These are phyloP conservation scores for Terebella lapidaria DNA, from an alignment of 2,888 invertebrate genomes.

Conservation along the genomic window DNA sequence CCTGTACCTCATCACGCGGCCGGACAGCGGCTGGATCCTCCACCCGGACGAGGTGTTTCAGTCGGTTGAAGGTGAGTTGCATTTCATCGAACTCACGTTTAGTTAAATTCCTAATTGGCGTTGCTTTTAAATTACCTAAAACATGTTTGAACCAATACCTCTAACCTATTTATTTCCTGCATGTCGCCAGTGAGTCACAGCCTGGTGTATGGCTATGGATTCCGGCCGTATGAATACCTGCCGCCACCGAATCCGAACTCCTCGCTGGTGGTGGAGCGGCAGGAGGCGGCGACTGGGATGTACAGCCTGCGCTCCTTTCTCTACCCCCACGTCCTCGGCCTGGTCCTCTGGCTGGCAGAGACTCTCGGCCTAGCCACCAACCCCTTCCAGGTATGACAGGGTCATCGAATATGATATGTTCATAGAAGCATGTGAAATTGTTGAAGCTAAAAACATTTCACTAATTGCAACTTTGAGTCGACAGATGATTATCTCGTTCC, in stretches of 20 bases:
- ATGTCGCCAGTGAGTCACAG: slow-evolving; percentile 35
- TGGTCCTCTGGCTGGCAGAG: slow-evolving; percentile 21
- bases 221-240: slow-evolving; percentile 41
- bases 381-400: slow-evolving; percentile 32
- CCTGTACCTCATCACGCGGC: slow-evolving; percentile 28
- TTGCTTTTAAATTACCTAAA: no score
- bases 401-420: neutral
- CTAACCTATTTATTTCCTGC: neutral
- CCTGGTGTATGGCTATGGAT: slow-evolving; percentile 40
- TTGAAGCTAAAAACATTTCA: no score
- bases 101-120: no score
- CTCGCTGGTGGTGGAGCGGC: slow-evolving; percentile 6
- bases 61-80: slow-evolving; percentile 39
- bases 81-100: neutral
- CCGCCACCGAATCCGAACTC: slow-evolving; percentile 24
- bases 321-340: slow-evolving; percentile 29
- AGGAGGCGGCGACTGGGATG: slow-evolving; percentile 36
- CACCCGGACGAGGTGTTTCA: slow-evolving; percentile 46
- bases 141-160: no score
- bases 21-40: slow-evolving; percentile 38
- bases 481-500: neutral
- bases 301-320: slow-evolving; percentile 36
- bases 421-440: no score
- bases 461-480: neutral
- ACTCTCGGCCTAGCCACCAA: slow-evolving; percentile 18